Percentiles rank a stretch among this genome's conserved stretches.
Evolutionary conservation across 1,140 invertebrate genomes (phyloP).

Genomic region (Lutraria rhynchaena): DNA sequence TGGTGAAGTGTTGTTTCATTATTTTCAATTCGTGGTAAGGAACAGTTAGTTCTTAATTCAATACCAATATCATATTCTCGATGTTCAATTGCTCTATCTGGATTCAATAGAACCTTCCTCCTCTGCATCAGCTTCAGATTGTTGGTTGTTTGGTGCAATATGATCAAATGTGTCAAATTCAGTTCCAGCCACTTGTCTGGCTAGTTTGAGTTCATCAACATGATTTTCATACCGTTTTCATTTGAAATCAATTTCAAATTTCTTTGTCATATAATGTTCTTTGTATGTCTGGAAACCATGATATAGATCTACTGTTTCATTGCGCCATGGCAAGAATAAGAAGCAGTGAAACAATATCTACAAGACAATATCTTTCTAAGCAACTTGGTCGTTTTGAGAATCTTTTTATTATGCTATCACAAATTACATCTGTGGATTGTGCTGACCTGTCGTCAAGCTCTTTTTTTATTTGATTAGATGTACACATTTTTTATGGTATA

Average conservation of each 20-base stretch:
- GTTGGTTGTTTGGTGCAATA: conserved; percentile 37
- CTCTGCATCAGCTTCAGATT: conserved; percentile 15
- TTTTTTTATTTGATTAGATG: conserved; percentile 3
- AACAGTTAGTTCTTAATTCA: no score
- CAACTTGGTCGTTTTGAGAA: not conserved
- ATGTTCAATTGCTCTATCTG: conserved; percentile 7
- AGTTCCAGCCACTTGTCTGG: conserved; percentile 27
- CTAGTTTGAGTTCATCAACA: not conserved
- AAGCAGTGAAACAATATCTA: conserved; percentile 3
- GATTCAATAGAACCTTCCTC: conserved; percentile 36
- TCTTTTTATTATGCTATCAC: not conserved
- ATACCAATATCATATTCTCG: conserved; percentile 53
- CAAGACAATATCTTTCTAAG: not conserved
- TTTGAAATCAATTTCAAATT: no score
- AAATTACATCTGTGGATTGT: not conserved
- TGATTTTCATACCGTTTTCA: conserved; percentile 10
- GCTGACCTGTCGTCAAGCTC: not conserved
- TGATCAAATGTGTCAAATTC: conserved; percentile 12
- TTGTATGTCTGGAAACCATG: not conserved
- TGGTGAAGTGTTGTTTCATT: no score
- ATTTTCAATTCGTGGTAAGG: no score
- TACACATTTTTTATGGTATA: not conserved
- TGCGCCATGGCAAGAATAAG: not conserved
- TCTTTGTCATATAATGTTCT: not conserved
- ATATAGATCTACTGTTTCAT: not conserved